Conservation (phyloP, 2,113 vertebrate species). For the Tetrao urogallus region DNA sequence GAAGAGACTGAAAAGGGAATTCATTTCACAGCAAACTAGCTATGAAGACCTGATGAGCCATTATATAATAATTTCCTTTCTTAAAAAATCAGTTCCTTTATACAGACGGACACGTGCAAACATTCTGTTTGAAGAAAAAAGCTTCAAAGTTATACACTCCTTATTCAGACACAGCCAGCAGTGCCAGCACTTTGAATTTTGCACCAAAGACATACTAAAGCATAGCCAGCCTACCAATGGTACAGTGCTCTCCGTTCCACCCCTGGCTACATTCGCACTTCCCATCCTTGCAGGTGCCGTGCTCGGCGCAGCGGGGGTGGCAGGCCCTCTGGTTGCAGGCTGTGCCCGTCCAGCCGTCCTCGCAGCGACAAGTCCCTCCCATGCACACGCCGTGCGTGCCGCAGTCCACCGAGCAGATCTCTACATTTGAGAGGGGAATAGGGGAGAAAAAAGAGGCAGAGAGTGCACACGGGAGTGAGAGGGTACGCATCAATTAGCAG, state of each 20-base stretch:
- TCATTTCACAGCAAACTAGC: neutral
- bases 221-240: conserved; percentile 88
- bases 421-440: conserved; percentile 56
- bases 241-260: conserved; percentile 98
- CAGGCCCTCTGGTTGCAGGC: conserved; percentile 92
- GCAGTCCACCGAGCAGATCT: conserved; percentile 91
- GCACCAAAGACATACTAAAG: neutral
- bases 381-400: conserved; percentile 91
- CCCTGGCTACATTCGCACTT: conserved; percentile 98
- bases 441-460: neutral
- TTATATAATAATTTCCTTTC: neutral
- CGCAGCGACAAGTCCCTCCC: conserved; percentile 91
- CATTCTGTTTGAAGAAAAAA: neutral
- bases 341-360: conserved; percentile 93
- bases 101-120: neutral
- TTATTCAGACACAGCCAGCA: neutral
- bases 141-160: neutral
- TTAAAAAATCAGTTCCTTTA: neutral
- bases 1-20: neutral
- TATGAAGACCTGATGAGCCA: conserved; percentile 12
- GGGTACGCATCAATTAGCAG: neutral
- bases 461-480: neutral
- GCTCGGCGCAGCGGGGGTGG: conserved; percentile 94
- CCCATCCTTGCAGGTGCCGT: conserved; percentile 94
- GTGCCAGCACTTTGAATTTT: neutral